These are phyloP conservation scores for Andrena bicolor DNA, from an alignment of 2,888 invertebrate genomes.

Conservation along the genomic window DNA sequence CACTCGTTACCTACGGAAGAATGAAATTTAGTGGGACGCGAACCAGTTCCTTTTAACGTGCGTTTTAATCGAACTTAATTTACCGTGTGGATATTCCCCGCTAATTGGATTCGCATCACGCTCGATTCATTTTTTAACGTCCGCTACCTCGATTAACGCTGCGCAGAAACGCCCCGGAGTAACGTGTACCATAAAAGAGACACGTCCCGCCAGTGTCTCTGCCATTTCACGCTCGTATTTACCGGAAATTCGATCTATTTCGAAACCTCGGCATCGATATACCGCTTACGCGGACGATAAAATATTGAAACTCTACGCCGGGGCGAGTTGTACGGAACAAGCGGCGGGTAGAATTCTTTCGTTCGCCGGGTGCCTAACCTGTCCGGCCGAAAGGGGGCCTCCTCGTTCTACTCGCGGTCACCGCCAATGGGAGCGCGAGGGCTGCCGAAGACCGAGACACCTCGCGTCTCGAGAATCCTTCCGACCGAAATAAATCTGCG, in stretches of 20 bases:
- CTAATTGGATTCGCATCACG: constrained; percentile 19
- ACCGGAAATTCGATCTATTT: not conserved
- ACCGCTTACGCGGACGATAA: not conserved
- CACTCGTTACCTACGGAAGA: constrained; percentile 8
- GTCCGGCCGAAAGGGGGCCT: constrained; percentile 3
- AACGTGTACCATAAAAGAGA: not conserved
- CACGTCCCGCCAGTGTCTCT: not conserved
- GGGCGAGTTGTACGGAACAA: not conserved
- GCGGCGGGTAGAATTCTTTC: not conserved
- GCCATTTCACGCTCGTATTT: not conserved
- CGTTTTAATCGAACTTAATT: constrained; percentile 5
- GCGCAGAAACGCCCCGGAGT: not conserved
- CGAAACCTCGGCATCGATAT: not conserved
- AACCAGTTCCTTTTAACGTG: not conserved
- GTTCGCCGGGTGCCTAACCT: not conserved
- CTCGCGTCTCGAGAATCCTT: not conserved
- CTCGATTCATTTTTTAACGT: constrained; percentile 9
- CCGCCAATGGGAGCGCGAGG: not conserved
- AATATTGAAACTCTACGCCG: not conserved
- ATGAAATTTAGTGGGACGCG: constrained; percentile 26
- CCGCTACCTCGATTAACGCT: constrained; percentile 1
- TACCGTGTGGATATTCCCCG: not conserved
- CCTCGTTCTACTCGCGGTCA: not conserved
- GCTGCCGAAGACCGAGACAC: not conserved
- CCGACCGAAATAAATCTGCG: constrained; percentile 22